phyloP scores from a whole-genome alignment of 2,888 invertebrate species.

The Conomelus anceps region DNA sequence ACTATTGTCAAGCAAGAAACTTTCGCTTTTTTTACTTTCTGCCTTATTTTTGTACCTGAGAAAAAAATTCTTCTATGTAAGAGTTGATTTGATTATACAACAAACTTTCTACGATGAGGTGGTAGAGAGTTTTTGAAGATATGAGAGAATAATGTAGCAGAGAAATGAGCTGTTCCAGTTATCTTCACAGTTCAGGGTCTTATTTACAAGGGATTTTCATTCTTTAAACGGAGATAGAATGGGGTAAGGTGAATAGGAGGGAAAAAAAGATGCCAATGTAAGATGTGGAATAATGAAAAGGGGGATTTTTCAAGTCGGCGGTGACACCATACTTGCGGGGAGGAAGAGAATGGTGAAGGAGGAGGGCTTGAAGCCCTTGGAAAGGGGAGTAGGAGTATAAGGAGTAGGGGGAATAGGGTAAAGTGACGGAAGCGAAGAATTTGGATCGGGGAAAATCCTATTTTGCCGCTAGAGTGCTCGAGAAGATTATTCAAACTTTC shows the following conservation, averaged over 20 bases:
- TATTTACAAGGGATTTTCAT: background rate
- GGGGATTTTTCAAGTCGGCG: background rate
- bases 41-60: background rate
- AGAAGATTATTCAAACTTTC: slow-evolving; percentile 14
- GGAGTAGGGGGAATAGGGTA: background rate
- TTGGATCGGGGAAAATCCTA: slow-evolving; percentile 1
- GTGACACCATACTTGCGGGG: background rate
- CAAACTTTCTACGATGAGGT: background rate
- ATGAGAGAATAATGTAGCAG: background rate
- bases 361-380: no score
- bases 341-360: background rate
- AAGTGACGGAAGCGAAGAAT: slow-evolving; percentile 2
- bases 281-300: background rate
- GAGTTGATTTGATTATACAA: background rate
- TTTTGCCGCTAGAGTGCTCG: slow-evolving; percentile 5
- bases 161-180: background rate
- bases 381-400: background rate
- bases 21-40: no score
- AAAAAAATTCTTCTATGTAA: background rate
- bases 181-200: background rate
- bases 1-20: no score
- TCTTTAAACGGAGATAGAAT: background rate
- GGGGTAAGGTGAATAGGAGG: background rate
- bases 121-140: background rate
- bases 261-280: background rate